Evolutionary conservation across 2,113 vertebrate species (phyloP), one percentile per base, ranked within the genome.

Genomic region (Cettia cetti): DNA sequence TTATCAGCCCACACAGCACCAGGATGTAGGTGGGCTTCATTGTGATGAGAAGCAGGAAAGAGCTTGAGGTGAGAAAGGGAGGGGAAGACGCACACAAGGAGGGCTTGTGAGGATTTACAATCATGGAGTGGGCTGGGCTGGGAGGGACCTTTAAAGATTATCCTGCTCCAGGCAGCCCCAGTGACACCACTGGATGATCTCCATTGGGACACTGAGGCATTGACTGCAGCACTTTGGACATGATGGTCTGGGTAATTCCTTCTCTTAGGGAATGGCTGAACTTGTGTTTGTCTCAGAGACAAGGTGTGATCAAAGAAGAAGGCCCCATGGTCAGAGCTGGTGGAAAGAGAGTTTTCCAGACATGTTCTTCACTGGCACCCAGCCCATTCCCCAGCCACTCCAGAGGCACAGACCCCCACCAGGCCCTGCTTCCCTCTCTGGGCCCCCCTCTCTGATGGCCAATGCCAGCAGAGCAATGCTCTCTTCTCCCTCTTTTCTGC

Each of bases 211-310:
- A 3, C 1, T 27, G 56, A 70, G 20, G 26, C 8, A 2, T 2
- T 77, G 69, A 17, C 47, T 44, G 7, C 39, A 44, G 13, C 64
- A 8, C 24, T 65, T 69, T 27, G 49, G 54, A 60, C 0, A 0
- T 1, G 2, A 33, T 33, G 21, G 18, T 42, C 39, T 65, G 72
- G 27, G 18, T 11, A 13, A 44, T 53, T 49, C 27, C n/a, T 75
- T 49, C 35, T 57, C 14, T 11, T 11, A n/a, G 47, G 56, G n/a
- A 78, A 12, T 0, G 2, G 33, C 21, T 1, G 0, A 19, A 35
- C 39, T 50, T 19, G 12, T 64, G 33, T 7, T 69, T 15, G 7
- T 35, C 33, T 45, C 35, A 23, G 40, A 61, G 49, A 49, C n/a
- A 74, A 44, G 23, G 22, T 54, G 11, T 30, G 40, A 61, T 7